Conservation (phyloP, 37 sponge, comb jelly and placozoan genomes). For the Aplysina aerophoba region DNA sequence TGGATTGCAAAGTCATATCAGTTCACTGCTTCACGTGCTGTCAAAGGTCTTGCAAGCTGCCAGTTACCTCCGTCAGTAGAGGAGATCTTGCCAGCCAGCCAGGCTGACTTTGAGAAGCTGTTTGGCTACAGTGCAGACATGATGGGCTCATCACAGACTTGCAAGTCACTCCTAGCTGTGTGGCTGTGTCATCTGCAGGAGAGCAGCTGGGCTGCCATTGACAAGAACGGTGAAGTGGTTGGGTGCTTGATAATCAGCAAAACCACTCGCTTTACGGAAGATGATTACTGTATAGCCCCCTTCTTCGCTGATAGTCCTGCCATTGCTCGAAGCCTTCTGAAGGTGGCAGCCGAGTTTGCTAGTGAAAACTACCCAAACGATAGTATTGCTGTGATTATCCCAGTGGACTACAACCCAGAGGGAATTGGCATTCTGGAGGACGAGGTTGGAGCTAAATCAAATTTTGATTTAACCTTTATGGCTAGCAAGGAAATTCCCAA, state of each 20-base stretch:
- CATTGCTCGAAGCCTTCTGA: slow-evolving; percentile 9
- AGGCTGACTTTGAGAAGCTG: slow-evolving; percentile 14
- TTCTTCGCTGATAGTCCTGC: slow-evolving; percentile 34
- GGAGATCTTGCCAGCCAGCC: background rate
- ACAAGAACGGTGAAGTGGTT: slow-evolving; percentile 3
- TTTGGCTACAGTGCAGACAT: slow-evolving; percentile 8
- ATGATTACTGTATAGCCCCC: slow-evolving; percentile 6
- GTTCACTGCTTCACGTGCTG: background rate
- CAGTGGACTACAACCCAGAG: no score
- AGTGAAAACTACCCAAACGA: no score
- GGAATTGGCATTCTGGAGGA: no score
- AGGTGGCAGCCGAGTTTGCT: no score
- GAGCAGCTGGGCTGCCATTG: slow-evolving; percentile 3
- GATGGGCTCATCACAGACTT: slow-evolving; percentile 13
- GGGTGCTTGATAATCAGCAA: background rate
- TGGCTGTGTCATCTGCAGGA: background rate
- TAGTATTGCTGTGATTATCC: no score
- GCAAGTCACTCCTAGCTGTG: background rate
- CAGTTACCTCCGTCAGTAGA: no score
- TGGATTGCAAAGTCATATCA: background rate
- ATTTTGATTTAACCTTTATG: no score
- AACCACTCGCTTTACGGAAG: background rate
- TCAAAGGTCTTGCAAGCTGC: no score
- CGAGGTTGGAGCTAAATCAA: no score
- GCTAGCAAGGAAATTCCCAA: no score